Percentiles rank a stretch among this genome's conserved stretches.
Conservation (phyloP, 2,888 invertebrate species). For the Eledona agricola region DNA sequence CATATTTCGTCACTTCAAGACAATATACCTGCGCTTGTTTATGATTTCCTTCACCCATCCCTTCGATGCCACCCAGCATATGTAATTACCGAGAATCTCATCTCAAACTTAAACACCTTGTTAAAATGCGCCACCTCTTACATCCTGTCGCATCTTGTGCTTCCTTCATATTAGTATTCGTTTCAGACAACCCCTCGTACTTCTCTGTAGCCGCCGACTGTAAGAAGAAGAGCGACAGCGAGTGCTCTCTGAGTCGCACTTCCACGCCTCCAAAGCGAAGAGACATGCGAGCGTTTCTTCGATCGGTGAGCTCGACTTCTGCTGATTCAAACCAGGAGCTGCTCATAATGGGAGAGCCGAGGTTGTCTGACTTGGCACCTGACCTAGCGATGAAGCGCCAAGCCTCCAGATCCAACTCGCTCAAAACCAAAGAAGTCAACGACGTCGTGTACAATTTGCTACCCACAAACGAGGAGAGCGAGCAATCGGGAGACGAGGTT, state of each 20-base stretch:
- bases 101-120: constrained; percentile 22
- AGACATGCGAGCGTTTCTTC: constrained; percentile 51
- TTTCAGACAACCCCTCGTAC: constrained; percentile 80
- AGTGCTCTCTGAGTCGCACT: constrained; percentile 50
- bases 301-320: constrained; percentile 73
- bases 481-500: constrained; percentile 62
- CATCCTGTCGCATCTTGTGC: constrained; percentile 49
- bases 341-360: constrained; percentile 74
- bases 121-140: constrained; percentile 50
- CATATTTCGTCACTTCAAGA: too few relatives aligned
- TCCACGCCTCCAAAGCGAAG: constrained; percentile 51
- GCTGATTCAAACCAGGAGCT: constrained; percentile 70
- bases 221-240: constrained; percentile 42
- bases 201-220: constrained; percentile 70
- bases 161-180: constrained; percentile 45
- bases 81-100: constrained; percentile 45
- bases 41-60: too few relatives aligned
- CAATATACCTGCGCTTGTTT: too few relatives aligned
- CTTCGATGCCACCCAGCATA: too few relatives aligned
- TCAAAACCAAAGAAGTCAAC: constrained; percentile 48
- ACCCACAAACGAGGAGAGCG: constrained; percentile 53
- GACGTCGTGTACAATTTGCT: constrained; percentile 55
- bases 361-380: constrained; percentile 75
- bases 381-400: constrained; percentile 59
- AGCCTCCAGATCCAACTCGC: constrained; percentile 51